phyloP scores from a whole-genome alignment of 2,888 invertebrate species.

The Oligia fasciuncula region DNA sequence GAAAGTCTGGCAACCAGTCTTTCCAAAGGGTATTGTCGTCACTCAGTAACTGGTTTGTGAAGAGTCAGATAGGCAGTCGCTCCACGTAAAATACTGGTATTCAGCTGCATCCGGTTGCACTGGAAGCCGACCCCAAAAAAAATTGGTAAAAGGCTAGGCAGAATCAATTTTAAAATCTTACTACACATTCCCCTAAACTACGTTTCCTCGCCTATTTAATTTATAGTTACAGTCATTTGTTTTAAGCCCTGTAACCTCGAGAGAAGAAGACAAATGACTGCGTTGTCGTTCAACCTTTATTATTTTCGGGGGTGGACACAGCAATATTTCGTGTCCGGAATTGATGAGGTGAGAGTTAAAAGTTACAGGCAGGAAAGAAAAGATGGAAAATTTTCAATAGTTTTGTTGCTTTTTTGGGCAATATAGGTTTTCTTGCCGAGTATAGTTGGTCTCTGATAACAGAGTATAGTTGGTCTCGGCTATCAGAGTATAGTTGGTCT shows the following conservation, averaged over 20 bases:
- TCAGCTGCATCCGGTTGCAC: no score
- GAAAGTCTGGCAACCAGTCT: no score
- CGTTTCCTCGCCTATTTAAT: not conserved
- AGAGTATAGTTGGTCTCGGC: no score
- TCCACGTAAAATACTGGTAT: no score
- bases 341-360: conserved; percentile 23
- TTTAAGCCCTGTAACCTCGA: conserved; percentile 21
- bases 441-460: no score
- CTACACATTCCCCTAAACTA: not conserved
- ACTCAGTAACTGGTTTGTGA: no score
- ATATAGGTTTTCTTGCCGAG: no score
- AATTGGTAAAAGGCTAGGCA: no score
- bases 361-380: not conserved
- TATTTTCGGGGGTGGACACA: conserved; percentile 43
- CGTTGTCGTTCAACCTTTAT: conserved; percentile 30
- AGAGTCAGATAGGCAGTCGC: no score
- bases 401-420: not conserved
- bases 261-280: conserved; percentile 36
- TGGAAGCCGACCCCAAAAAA: no score
- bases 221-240: conserved; percentile 35
- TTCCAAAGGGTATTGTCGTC: no score
- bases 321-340: conserved; percentile 32
- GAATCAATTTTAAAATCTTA: not conserved
- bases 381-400: not conserved
- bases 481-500: no score